phyloP scores from a whole-genome alignment of 1,140 invertebrate genomes.

The Diabrotica virgifera region DNA sequence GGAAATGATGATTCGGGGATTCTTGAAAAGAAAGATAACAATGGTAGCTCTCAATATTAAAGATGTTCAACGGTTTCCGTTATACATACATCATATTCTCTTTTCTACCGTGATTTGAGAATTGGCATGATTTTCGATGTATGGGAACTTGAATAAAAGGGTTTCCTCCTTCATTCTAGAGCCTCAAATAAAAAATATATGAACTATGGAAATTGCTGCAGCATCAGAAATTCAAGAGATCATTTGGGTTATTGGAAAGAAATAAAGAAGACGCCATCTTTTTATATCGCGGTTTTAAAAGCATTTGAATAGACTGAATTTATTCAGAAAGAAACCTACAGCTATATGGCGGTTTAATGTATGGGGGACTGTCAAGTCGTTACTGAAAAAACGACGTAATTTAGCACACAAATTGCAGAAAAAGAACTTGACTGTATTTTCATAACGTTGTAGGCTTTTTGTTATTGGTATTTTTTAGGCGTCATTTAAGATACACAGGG shows the following conservation, averaged over 20 bases:
- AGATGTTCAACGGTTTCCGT: slow-evolving; percentile 1
- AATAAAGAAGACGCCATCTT: not conserved
- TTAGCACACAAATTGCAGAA: too few species aligned
- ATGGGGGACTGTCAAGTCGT: too few species aligned
- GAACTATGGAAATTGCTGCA: slow-evolving; percentile 2
- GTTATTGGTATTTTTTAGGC: too few species aligned
- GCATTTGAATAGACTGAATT: too few species aligned
- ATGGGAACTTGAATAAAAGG: not conserved
- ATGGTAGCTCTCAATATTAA: not conserved
- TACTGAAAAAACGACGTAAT: too few species aligned
- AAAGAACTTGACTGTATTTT: too few species aligned
- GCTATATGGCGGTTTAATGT: too few species aligned
- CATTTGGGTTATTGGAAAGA: not conserved
- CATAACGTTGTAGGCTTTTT: too few species aligned
- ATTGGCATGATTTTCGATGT: slow-evolving; percentile 2
- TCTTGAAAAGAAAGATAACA: slow-evolving; percentile 2
- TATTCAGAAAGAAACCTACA: too few species aligned
- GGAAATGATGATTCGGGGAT: slow-evolving; percentile 1
- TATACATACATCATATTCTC: not conserved
- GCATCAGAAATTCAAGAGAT: not conserved
- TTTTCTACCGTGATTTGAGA: not conserved
- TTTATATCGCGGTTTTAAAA: not conserved
- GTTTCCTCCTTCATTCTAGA: not conserved
- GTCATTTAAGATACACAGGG: too few species aligned
- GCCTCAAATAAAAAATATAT: not conserved